phyloP scores from a whole-genome alignment of 1,140 invertebrate species.

The Mactra quadrangularis region DNA sequence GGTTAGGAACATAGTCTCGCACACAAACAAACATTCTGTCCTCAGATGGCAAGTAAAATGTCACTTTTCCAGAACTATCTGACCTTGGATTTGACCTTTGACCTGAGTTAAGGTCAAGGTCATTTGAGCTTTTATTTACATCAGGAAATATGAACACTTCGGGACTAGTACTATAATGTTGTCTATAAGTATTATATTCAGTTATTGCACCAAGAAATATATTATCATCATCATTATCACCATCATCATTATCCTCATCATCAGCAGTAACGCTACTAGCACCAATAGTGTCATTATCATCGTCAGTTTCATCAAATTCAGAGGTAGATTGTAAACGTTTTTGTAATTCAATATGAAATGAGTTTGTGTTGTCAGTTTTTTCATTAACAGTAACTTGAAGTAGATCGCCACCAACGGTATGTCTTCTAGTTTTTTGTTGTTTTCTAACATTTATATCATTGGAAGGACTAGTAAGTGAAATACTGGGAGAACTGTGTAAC shows the following conservation, averaged over 20 bases:
- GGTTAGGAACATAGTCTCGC: conserved; percentile 90
- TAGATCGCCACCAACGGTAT: conserved; percentile 5
- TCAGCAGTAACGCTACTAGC: neutral
- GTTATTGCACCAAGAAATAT: conserved; percentile 6
- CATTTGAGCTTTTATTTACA: too few relatives aligned
- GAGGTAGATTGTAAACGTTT: neutral
- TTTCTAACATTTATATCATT: neutral
- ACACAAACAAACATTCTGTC: conserved; percentile 93
- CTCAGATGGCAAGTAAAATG: neutral
- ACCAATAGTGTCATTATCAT: neutral
- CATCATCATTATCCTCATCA: neutral
- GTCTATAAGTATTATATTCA: neutral
- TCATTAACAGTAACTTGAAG: conserved; percentile 2
- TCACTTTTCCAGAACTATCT: too few relatives aligned
- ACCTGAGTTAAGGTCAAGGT: too few relatives aligned
- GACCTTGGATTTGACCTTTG: too few relatives aligned
- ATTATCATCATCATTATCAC: neutral
- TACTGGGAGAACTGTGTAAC: neutral
- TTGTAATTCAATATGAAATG: conserved; percentile 14
- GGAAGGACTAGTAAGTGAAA: neutral
- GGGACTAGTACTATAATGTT: neutral
- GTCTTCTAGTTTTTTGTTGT: neutral
- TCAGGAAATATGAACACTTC: conserved; percentile 32
- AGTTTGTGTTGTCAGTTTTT: neutral
- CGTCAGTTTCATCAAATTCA: neutral